Base-by-base conservation (phyloP, 2,888 invertebrate genomes). In the Lissocephala sabroskyi region DNA sequence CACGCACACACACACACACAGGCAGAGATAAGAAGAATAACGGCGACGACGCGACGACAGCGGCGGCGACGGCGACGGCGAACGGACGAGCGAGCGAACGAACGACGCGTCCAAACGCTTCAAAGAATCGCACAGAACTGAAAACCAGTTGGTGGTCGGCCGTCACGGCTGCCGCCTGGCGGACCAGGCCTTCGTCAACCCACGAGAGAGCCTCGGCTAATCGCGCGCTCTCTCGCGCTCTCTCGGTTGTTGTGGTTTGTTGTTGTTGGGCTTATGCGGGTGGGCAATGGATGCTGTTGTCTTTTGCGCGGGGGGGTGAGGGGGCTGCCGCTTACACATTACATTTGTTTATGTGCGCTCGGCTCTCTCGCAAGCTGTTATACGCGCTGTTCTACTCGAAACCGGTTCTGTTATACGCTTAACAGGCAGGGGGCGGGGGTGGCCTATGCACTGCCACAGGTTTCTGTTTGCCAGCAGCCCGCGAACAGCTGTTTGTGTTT, bases 51-150 rank as follows among this genome's bases (percentile, higher is more conserved):
- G 17, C 14, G 35, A 43, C 53, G 41, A 28, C 23, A 42, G 39
- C 43, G 43, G 33, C 14, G 11, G 46, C 41, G 44, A 29, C 29
- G 16, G 13, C 28, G 18, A 18, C 7, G 26, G 16, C 35, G 18
- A 18, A 19, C 47, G 19, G 6, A 23, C 49, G 51, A 45, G 23
- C 45, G 53, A 45, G 36, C 32, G 44, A 56, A 42, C 13, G 30
- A 39, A 65, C 59, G 49, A 73, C 70, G 79, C 79, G 80, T 82
- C 82, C 71, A 79, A 76, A 79, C 81, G 74, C 68, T 79, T 81
- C 82, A 81, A 82, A 76, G 81, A 79, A 76, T 76, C 74, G 78
- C 79, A 81, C 64, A 81, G 80, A 81, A 82, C 82, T 82, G 65
- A 71, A 59, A 70, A 58, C n/a, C n/a, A n/a, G n/a, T n/a, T n/a